phyloP scores from a whole-genome alignment of 2,113 vertebrate species.

The Coracopsis vasa region DNA sequence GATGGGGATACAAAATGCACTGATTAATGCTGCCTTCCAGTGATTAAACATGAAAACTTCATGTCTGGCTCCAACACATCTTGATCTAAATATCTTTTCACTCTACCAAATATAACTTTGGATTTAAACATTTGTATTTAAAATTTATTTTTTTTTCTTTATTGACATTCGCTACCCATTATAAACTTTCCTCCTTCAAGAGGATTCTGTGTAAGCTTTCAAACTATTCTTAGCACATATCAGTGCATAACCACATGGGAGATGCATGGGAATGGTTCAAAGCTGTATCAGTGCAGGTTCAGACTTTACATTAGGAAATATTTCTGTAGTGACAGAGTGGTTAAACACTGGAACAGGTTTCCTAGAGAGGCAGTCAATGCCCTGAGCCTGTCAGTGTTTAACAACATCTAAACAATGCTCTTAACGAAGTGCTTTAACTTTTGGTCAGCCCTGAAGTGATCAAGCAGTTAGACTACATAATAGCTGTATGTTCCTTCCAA shows the following conservation, averaged over 20 bases:
- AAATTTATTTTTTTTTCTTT: background rate
- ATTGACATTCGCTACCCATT: background rate
- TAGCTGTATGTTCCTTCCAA: background rate
- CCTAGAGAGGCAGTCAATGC: background rate
- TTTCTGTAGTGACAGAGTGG: background rate
- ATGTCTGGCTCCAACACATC: background rate
- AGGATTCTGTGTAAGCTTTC: background rate
- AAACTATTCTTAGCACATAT: background rate
- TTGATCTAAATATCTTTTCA: background rate
- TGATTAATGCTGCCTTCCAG: background rate
- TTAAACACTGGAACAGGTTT: background rate
- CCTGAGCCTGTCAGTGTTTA: background rate
- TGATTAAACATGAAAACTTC: background rate
- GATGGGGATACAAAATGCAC: background rate
- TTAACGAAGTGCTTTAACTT: background rate
- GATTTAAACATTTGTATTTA: background rate
- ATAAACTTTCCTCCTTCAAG: background rate
- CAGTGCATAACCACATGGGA: background rate
- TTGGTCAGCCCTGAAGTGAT: background rate
- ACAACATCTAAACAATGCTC: background rate
- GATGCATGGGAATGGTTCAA: background rate
- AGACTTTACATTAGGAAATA: background rate
- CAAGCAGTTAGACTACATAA: background rate
- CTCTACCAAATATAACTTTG: background rate
- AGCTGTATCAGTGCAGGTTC: background rate